Conservation (phyloP, 2,888 invertebrate genomes). For the Prenolepis imparis region DNA sequence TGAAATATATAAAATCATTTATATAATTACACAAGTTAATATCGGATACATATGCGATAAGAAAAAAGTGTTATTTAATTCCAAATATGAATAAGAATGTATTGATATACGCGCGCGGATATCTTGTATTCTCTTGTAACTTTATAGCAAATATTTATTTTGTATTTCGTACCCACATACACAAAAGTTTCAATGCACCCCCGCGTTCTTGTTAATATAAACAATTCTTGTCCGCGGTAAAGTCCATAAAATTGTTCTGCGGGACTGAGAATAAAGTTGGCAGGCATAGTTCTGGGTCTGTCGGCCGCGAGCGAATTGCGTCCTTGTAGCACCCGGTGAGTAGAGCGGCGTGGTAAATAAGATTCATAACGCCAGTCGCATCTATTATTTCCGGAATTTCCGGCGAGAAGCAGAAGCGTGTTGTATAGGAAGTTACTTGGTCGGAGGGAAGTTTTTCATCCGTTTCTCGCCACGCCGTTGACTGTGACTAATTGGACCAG, state of each 20-base stretch:
- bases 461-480: conserved; percentile 68
- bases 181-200: neutral
- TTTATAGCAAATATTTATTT: neutral
- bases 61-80: neutral
- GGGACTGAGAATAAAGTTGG: conserved; percentile 23
- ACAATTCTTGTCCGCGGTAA: neutral
- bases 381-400: conserved; percentile 65
- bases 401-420: conserved; percentile 25
- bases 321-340: conserved; percentile 12
- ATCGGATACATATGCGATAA: neutral
- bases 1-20: neutral
- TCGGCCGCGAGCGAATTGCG: conserved; percentile 44
- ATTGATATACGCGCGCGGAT: neutral
- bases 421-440: conserved; percentile 65
- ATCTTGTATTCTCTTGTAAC: neutral
- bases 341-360: conserved; percentile 54
- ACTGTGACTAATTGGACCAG: conserved; percentile 48
- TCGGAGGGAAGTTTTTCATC: conserved; percentile 62
- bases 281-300: conserved; percentile 24
- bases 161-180: neutral
- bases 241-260: conserved; percentile 6
- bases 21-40: neutral
- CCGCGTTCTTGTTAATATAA: neutral
- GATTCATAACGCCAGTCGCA: conserved; percentile 63
- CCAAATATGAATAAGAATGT: neutral